Evolutionary conservation across 1,140 invertebrate genomes (phyloP), one percentile per base, ranked within the genome.

Genomic region (Drosophila hydei): DNA sequence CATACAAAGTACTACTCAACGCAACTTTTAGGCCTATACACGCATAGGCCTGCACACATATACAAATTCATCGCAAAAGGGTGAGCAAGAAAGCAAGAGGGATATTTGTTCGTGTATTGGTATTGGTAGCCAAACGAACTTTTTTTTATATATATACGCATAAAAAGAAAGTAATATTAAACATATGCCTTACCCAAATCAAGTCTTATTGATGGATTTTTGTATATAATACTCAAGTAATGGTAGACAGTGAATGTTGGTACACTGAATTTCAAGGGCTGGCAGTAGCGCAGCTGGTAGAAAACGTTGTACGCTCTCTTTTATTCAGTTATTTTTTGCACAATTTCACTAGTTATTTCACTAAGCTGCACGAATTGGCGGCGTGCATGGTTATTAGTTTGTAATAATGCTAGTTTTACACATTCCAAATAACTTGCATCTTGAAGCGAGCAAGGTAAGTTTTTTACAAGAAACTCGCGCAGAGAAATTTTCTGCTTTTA

Each of bases 401-500:
- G 40, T 36, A 68, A 52, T 69, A 55, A 50, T 50, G 21, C 50
- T 67, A 61, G 40, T 63, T 75, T 64, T 63, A 58, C 64, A 79
- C 76, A 84, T 88, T 88, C 42, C 76, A 36, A 63, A 67, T 36
- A 58, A 79, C 61, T 79, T 56, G 72, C 75, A 68, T 75, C 72
- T 88, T 88, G 71, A 72, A 11, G 9, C 48, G 55, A 88, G 77
- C 77, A 64, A 67, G 63, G 58, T 30, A 59, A 77, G 40, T 69
- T 48, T 48, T 71, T 42, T 71, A 65, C 72, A 72, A 74, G 60
- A 72, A 88, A 83, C 47, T 88, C 75, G 84, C 84, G 72, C 83
- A 74, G 64, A 75, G 76, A 90, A 90, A 89, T 73, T 75, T 78
- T 83, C 76, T 78, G 75, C 60, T 71, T 76, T 74, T 69, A 76